Conservation (phyloP, 2,113 vertebrate genomes). For the Oncorhynchus masou region DNA sequence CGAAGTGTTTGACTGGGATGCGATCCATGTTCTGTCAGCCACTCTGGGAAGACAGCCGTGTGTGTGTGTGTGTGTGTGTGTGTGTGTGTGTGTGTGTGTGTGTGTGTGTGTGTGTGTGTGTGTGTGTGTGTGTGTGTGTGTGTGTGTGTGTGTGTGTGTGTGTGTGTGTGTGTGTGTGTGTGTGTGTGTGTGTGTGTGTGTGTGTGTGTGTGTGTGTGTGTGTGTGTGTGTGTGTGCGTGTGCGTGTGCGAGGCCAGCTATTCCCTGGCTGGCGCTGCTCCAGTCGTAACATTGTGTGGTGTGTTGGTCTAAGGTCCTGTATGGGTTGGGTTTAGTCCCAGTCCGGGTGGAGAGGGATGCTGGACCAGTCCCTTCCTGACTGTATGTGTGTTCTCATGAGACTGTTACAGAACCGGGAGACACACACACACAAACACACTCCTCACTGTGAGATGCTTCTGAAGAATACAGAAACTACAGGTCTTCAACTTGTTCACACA, state of each 20-base stretch:
- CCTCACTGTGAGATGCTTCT: constrained; percentile 1
- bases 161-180: too few species aligned
- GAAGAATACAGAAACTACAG: neutral
- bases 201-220: too few species aligned
- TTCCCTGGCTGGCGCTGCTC: neutral
- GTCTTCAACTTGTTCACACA: neutral
- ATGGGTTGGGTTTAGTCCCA: constrained; percentile 16
- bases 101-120: too few species aligned
- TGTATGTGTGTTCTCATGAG: too few species aligned
- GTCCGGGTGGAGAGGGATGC: constrained; percentile 15
- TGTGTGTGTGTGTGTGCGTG: too few species aligned
- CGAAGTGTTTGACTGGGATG: constrained; percentile 23
- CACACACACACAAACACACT: neutral
- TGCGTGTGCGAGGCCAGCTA: too few species aligned
- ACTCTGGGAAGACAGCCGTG: constrained; percentile 30
- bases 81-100: too few species aligned
- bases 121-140: too few species aligned
- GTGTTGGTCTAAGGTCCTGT: constrained; percentile 13
- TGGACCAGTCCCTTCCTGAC: too few species aligned
- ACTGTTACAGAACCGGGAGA: too few species aligned
- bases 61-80: neutral
- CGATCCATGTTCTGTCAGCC: constrained; percentile 34
- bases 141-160: too few species aligned
- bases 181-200: too few species aligned
- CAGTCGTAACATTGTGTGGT: constrained; percentile 38